Base-by-base conservation (phyloP, 1,140 invertebrate genomes). In the Monomorium pharaonis region DNA sequence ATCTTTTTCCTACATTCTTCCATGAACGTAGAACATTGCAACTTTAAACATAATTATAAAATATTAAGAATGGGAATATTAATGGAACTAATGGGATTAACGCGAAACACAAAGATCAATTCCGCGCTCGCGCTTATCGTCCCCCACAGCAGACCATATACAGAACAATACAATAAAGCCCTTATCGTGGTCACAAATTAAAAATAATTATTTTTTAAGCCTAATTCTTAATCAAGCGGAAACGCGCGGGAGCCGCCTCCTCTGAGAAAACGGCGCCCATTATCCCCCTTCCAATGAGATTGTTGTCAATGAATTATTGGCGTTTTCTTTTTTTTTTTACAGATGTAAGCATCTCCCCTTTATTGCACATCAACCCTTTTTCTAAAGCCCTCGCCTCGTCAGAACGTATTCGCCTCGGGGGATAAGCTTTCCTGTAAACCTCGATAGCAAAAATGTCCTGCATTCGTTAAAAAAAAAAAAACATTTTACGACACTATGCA, bases 191-290 rank as follows among this genome's bases (percentile, higher is more conserved):
- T 93, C 92, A 94, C 94, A 95, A 95, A 95, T 95, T 94, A 95
- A 95, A 95, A 95, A 95, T 95, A 95, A 95, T 95, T 95, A 95
- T 95, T 94, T 95, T 95, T 94, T 92, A 93, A 94, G 94, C 92
- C 92, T 87, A 92, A 93, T 93, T 90, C 93, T 94, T 94, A 94
- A 93, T 94, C 94, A 94, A 92, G 76, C 83, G 47, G 47, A 86
- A 84, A 76, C 49, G 62, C 84, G 77, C 77, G 67, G 63, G 77
- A 56, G 65, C 10, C 65, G 67, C 86, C 90, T 91, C 81, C 88
- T 86, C 87, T 86, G 92, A 93, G 91, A 94, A 94, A 94, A 94
- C 91, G 89, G 84, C 83, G 87, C 77, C 92, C 91, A 94, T 95
- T 95, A 94, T 92, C 91, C 90, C 87, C 87, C 87, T 54, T n/a